Conservation (phyloP, 2,113 vertebrate species). For the Rallus limicola region DNA sequence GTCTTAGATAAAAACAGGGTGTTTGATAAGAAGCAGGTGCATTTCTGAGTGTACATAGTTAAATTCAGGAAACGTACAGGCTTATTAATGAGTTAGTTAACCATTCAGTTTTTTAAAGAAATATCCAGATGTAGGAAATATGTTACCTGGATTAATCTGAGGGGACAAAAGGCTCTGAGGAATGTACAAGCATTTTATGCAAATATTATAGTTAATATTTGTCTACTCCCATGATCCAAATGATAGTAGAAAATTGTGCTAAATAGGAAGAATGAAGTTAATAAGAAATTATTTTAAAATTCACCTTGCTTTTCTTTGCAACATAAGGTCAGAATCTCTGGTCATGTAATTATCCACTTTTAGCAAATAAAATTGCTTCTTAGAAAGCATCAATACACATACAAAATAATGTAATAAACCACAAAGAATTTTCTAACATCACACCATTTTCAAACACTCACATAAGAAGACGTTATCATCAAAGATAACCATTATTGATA, state of each 20-base stretch:
- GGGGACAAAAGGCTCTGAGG: background rate
- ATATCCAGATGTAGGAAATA: background rate
- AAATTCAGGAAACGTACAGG: background rate
- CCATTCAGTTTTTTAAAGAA: background rate
- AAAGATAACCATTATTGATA: background rate
- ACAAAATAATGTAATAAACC: background rate
- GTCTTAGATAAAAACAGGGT: background rate
- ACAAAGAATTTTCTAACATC: background rate
- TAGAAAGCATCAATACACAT: background rate
- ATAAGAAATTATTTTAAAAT: background rate
- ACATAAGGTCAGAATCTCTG: background rate
- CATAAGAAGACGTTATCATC: background rate
- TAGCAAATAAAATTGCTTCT: background rate
- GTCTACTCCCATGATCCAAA: background rate
- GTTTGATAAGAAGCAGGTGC: background rate
- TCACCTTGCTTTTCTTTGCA: background rate
- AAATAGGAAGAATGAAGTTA: background rate
- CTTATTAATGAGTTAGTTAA: background rate
- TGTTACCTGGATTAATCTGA: background rate
- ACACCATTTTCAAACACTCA: background rate
- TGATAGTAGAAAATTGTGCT: background rate
- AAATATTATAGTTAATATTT: background rate
- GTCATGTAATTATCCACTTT: background rate
- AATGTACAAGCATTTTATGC: background rate
- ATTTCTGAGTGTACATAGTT: background rate